These are phyloP conservation scores for Pelecanus crispus DNA, from an alignment of 2,113 vertebrate species.

Conservation along the genomic window DNA sequence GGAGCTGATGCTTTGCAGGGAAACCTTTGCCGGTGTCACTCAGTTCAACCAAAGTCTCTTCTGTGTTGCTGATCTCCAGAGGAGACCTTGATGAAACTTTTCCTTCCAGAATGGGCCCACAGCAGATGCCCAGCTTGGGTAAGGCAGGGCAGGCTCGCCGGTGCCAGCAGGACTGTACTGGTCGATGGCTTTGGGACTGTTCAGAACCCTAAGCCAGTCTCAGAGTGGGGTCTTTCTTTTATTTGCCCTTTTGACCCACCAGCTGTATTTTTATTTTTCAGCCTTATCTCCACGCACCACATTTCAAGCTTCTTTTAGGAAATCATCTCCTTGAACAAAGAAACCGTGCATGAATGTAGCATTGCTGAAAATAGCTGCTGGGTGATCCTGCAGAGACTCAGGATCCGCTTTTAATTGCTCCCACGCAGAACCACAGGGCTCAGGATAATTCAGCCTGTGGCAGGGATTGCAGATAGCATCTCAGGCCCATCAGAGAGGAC, in stretches of 20 bases:
- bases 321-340: background rate
- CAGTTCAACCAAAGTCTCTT: background rate
- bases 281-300: conserved; percentile 17
- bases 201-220: background rate
- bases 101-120: background rate
- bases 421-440: background rate
- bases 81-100: background rate
- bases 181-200: background rate
- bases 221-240: background rate
- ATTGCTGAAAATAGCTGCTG: conserved; percentile 14
- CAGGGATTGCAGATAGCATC: background rate
- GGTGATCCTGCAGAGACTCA: background rate
- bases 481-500: background rate
- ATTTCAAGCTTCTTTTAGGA: conserved; percentile 42
- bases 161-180: background rate
- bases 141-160: background rate
- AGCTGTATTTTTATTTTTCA: conserved; percentile 25
- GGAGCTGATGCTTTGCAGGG: background rate
- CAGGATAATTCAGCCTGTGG: background rate
- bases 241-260: background rate
- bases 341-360: background rate
- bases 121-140: background rate
- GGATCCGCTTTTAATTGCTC: conserved; percentile 20
- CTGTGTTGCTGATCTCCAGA: background rate
- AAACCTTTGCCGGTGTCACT: background rate